A percentile compares a stretch with the other conserved stretches of the same genome.
Conservation (phyloP, 2,797 vertebrate genomes). For the Pteronotus mesoamericanus region DNA sequence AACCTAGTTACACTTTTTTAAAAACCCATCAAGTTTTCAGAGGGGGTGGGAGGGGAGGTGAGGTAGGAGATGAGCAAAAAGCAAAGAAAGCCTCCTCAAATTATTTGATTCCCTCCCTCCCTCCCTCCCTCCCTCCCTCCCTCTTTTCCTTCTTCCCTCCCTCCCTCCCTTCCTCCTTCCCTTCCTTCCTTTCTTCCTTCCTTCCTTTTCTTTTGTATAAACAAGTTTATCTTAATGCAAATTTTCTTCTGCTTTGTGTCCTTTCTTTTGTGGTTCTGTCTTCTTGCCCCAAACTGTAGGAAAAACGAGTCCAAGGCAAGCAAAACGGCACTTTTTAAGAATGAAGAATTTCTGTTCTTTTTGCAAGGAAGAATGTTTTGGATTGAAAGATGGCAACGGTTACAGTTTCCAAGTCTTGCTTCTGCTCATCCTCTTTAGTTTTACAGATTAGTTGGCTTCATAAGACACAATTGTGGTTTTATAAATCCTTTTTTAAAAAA, state of each 20-base stretch:
- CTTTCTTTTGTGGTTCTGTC: not conserved
- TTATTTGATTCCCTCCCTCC: not conserved
- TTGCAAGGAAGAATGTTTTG: not conserved
- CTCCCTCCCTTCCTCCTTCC: not conserved
- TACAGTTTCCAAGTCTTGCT: not conserved
- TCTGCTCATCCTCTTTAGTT: not conserved
- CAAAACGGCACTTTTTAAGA: not conserved
- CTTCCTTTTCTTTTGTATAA: not conserved
- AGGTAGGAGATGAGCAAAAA: not conserved
- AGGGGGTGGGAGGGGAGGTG: not conserved
- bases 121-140: not conserved
- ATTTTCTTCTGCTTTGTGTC: not conserved
- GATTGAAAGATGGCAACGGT: not conserved
- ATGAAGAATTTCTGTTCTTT: not conserved
- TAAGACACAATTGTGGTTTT: not conserved
- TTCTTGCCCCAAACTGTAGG: not conserved
- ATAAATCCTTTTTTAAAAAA: not conserved
- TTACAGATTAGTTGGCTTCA: not conserved
- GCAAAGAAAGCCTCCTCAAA: conserved; percentile 29
- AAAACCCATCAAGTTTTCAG: not conserved
- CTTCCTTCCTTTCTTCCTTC: too few species aligned
- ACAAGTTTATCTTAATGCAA: not conserved
- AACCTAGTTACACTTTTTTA: not conserved
- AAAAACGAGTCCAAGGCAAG: not conserved
- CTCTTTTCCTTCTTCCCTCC: not conserved